phyloP scores from a whole-genome alignment of 1,140 invertebrate species.

The Spodoptera frugiperda region DNA sequence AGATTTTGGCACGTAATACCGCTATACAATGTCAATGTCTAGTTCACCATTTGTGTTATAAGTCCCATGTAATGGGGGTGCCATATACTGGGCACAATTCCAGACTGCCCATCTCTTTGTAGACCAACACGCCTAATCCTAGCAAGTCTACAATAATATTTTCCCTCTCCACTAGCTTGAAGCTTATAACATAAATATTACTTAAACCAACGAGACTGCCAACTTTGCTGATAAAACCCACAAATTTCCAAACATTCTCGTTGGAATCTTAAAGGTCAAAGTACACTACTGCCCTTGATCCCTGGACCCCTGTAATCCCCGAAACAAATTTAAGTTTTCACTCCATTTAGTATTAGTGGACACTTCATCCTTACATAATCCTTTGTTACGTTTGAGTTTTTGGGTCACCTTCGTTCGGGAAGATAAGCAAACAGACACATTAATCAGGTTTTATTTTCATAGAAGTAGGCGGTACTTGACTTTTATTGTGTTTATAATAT shows the following conservation, averaged over 20 bases:
- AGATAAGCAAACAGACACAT: neutral
- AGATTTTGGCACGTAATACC: too few species aligned
- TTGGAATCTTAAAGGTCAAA: slow-evolving; percentile 11
- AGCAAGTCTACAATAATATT: too few species aligned
- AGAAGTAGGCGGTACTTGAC: neutral
- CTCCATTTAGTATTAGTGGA: slow-evolving; percentile 22
- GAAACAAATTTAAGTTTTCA: slow-evolving; percentile 45
- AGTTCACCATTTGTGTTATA: too few species aligned
- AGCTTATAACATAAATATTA: too few species aligned
- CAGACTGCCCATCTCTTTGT: too few species aligned
- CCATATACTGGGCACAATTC: too few species aligned
- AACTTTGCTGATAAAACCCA: neutral
- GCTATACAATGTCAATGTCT: too few species aligned
- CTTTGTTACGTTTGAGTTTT: slow-evolving; percentile 24
- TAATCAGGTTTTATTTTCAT: neutral
- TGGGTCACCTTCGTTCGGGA: slow-evolving; percentile 4
- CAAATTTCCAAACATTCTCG: neutral
- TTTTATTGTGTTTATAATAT: neutral
- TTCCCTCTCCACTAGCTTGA: neutral
- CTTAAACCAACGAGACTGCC: too few species aligned
- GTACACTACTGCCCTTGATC: neutral
- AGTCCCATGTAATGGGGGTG: too few species aligned
- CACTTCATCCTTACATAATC: slow-evolving; percentile 17
- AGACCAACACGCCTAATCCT: too few species aligned
- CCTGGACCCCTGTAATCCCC: slow-evolving; percentile 22